Base-by-base conservation (phyloP, 2,113 vertebrate genomes). In the Chrysochloris asiatica region DNA sequence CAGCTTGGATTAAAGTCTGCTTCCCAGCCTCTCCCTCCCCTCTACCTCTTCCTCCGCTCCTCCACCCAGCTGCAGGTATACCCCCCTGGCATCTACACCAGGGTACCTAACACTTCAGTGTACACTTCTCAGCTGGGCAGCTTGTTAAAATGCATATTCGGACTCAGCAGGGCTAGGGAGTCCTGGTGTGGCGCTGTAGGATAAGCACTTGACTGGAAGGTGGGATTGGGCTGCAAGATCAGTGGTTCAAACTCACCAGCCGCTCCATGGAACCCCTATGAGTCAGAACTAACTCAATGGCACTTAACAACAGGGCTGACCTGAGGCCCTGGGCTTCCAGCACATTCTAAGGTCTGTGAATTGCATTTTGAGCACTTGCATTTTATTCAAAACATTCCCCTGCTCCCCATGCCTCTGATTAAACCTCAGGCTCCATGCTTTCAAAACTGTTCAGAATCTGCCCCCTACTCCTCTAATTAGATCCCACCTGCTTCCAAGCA, bases 371-470 rank as follows among this genome's bases (percentile, higher is more conserved):
- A 65, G 11, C 1, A 0, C 22, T 38, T 26, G 30, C n/a, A n/a
- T n/a, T n/a, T n/a, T 36, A 78, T 8, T 41, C 4, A 14, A 67
- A 28, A n/a, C 30, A 54, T 78, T 47, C 24, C 28, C 10, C 65
- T 52, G 33, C 30, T 24, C 59, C 22, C 14, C 22, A 47, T 14
- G 5, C 56, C 36, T 41, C 59, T 56, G 47, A 36, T 33, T 50
- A 72, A 24, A 33, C 45, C 38, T 76, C 48, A 38, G 43, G 52
- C 6, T 33, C 61, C 65, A 47, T 2, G 16, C 30, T 67, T 56
- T 65, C 90, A n/a, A n/a, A n/a, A n/a, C n/a, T n/a, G n/a, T n/a
- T n/a, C 75, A n/a, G 43, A 83, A 69, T 48, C 79, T 89, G 24
- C 52, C 11, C 17, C n/a, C 47, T 8, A 17, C 50, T 50, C 24